Evolutionary conservation across 2,113 vertebrate species (phyloP).

Genomic region (Copsychus sechellarum): DNA sequence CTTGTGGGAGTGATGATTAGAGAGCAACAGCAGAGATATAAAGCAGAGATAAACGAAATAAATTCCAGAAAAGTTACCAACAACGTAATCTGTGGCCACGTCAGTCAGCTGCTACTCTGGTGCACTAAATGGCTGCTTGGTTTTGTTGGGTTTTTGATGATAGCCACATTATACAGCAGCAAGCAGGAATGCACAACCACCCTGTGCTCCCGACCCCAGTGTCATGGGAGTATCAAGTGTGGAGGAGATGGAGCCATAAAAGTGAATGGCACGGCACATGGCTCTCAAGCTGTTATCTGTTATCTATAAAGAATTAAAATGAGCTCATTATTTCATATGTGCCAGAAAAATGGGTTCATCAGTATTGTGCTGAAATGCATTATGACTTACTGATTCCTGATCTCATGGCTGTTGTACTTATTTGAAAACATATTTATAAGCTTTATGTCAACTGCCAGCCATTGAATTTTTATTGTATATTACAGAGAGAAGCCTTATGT

Average conservation of each 20-base stretch:
- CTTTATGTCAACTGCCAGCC: slow-evolving; percentile 46
- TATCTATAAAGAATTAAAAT: slow-evolving; percentile 65
- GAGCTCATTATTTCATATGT: slow-evolving; percentile 45
- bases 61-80: slow-evolving; percentile 28
- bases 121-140: neutral
- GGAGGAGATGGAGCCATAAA: slow-evolving; percentile 24
- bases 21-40: slow-evolving; percentile 45
- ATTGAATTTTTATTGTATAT: slow-evolving; percentile 66
- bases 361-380: slow-evolving; percentile 11
- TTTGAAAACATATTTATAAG: slow-evolving; percentile 62
- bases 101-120: slow-evolving; percentile 36
- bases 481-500: slow-evolving; percentile 32
- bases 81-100: slow-evolving; percentile 12
- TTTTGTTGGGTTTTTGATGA: neutral
- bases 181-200: neutral
- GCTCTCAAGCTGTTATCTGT: slow-evolving; percentile 53
- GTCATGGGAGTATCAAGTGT: neutral
- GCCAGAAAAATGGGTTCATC: slow-evolving; percentile 32
- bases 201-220: neutral
- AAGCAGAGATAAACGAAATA: slow-evolving; percentile 46
- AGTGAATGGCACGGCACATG: neutral
- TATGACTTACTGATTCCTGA: slow-evolving; percentile 41
- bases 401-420: slow-evolving; percentile 53
- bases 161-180: neutral
- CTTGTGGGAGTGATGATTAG: slow-evolving; percentile 71